phyloP scores from a whole-genome alignment of 2,113 vertebrate genomes.

The Dicerorhinus sumatrensis region DNA sequence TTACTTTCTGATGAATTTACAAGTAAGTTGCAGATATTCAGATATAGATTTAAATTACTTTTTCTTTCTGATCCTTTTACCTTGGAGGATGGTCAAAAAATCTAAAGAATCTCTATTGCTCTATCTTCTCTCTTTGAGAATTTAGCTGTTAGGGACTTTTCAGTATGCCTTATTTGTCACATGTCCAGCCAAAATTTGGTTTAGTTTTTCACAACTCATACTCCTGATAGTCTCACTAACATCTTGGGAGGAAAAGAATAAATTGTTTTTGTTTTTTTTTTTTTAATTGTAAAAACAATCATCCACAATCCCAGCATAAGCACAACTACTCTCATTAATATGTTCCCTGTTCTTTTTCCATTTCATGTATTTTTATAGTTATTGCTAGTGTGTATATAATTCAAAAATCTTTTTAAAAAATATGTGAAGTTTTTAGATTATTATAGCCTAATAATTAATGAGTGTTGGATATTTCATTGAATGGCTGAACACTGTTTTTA shows the following conservation, averaged over 20 bases:
- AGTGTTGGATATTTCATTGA: slow-evolving; percentile 7
- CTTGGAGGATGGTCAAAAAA: background rate
- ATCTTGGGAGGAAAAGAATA: slow-evolving; percentile 15
- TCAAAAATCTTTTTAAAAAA: background rate
- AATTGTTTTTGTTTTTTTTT: background rate
- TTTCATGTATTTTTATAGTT: slow-evolving; percentile 27
- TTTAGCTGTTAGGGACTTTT: background rate
- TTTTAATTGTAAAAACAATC: slow-evolving; percentile 1
- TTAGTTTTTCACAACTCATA: background rate
- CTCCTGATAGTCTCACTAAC: background rate
- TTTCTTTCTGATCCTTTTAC: background rate
- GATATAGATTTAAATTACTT: slow-evolving; percentile 11
- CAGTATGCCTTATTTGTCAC: background rate
- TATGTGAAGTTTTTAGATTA: slow-evolving; percentile 11
- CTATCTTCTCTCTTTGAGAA: slow-evolving; percentile 11
- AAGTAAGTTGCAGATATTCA: background rate
- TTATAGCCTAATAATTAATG: background rate
- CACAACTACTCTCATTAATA: background rate
- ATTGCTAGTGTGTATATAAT: background rate
- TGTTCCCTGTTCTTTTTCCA: slow-evolving; percentile 27
- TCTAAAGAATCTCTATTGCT: slow-evolving; percentile 21
- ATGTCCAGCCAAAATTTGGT: background rate
- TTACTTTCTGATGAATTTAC: slow-evolving; percentile 31
- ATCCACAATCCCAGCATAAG: background rate
- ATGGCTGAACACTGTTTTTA: background rate